These are phyloP conservation scores for Uloborus diversus DNA, from an alignment of 1,140 invertebrate species.

Conservation along the genomic window DNA sequence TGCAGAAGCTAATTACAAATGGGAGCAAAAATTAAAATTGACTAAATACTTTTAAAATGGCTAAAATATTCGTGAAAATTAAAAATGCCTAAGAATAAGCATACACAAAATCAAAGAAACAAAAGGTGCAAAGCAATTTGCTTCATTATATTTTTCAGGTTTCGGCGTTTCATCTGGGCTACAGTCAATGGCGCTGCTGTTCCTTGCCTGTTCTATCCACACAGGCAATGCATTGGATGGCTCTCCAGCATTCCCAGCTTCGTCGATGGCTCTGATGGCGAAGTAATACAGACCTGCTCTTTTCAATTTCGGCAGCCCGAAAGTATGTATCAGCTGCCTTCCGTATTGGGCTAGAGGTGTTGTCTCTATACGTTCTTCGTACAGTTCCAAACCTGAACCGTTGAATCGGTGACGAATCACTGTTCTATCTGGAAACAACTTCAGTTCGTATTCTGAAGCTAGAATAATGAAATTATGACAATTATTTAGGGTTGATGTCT, in stretches of 20 bases:
- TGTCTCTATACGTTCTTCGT: constrained; percentile 50
- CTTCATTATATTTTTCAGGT: neutral
- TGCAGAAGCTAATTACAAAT: too few species aligned
- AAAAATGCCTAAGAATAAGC: neutral
- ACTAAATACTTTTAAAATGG: too few species aligned
- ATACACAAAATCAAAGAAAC: neutral
- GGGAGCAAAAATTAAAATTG: too few species aligned
- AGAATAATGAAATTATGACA: too few species aligned
- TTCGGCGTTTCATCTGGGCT: neutral
- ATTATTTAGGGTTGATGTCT: too few species aligned
- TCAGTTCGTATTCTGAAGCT: constrained; percentile 37
- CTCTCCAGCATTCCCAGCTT: constrained; percentile 65
- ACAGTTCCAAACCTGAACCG: constrained; percentile 54
- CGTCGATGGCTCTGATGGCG: constrained; percentile 68
- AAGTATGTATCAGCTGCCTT: constrained; percentile 63
- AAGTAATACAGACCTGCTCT: constrained; percentile 64
- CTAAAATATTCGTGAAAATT: too few species aligned
- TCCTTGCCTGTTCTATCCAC: neutral
- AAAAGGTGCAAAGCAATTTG: too few species aligned
- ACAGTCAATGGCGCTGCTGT: neutral
- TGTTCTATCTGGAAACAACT: constrained; percentile 4
- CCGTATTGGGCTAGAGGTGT: constrained; percentile 16
- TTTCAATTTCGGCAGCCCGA: constrained; percentile 64
- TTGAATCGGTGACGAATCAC: constrained; percentile 20
- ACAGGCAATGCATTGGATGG: constrained; percentile 69